Conservation (phyloP, 2,888 invertebrate species). For the Monoplex corrugatus region DNA sequence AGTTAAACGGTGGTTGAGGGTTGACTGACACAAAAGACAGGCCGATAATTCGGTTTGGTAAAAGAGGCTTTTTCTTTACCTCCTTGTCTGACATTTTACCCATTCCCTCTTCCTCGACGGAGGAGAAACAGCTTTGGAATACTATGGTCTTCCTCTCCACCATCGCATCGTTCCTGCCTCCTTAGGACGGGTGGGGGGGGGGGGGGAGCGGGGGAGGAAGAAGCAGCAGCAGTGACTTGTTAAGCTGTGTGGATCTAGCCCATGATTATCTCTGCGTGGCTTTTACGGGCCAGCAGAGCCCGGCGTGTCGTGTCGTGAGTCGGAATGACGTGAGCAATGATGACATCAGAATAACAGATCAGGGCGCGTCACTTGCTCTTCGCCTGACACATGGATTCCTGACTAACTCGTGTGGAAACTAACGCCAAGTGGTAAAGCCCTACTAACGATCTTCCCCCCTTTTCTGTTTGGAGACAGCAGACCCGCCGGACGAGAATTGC, state of each 20-base stretch:
- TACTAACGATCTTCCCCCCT: no score
- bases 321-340: neutral
- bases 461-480: no score
- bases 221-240: neutral
- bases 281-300: neutral
- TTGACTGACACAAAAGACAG: no score
- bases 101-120: no score
- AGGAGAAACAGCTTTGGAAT: no score
- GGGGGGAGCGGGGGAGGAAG: neutral
- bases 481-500: no score
- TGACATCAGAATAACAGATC: neutral
- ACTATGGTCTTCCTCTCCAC: no score
- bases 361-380: neutral
- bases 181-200: neutral
- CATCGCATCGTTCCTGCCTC: no score
- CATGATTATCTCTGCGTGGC: constrained; percentile 14
- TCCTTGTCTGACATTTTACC: no score
- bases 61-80: no score
- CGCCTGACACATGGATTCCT: neutral
- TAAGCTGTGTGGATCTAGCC: constrained; percentile 9
- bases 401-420: neutral
- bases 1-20: neutral
- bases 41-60: no score
- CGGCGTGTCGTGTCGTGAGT: neutral
- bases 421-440: no score